A percentile compares a stretch with the other conserved stretches of the same genome.
phyloP scores from a whole-genome alignment of 1,140 invertebrate genomes.

The Triops cancriformis region DNA sequence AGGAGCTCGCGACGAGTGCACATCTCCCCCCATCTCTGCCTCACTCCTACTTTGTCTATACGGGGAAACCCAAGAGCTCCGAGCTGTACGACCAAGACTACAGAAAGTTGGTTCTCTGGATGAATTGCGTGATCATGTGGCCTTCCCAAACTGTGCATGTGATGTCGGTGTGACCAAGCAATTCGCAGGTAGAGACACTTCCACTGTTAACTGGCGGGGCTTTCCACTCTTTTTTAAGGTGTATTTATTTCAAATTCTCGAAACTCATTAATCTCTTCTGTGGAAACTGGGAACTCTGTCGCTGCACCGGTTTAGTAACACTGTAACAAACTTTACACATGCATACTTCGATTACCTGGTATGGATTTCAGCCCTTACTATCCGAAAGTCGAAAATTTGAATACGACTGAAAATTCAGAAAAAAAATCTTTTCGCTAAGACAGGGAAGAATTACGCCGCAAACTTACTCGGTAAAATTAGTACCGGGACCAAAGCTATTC shows the following conservation, averaged over 20 bases:
- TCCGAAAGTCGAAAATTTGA: too few relatives aligned
- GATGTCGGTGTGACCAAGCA: conserved; percentile 9
- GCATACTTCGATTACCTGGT: too few relatives aligned
- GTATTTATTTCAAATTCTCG: not conserved
- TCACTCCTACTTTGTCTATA: not conserved
- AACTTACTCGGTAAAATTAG: too few relatives aligned
- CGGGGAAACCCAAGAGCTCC: not conserved
- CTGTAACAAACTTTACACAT: too few relatives aligned
- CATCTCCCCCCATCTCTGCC: not conserved
- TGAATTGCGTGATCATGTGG: conserved; percentile 13
- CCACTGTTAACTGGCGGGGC: not conserved
- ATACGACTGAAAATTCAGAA: too few relatives aligned
- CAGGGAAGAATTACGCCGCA: too few relatives aligned
- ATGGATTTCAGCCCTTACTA: too few relatives aligned
- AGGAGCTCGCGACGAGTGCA: not conserved
- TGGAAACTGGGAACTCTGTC: not conserved
- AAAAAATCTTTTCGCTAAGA: too few relatives aligned
- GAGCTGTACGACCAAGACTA: not conserved
- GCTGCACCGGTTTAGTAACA: too few relatives aligned
- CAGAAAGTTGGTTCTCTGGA: not conserved
- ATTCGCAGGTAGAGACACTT: not conserved
- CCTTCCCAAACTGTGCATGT: not conserved
- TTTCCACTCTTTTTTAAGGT: not conserved
- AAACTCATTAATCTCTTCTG: not conserved
- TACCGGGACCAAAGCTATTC: too few relatives aligned